These are phyloP conservation scores for Cantharis rufa DNA, from an alignment of 2,888 invertebrate genomes.

Conservation along the genomic window DNA sequence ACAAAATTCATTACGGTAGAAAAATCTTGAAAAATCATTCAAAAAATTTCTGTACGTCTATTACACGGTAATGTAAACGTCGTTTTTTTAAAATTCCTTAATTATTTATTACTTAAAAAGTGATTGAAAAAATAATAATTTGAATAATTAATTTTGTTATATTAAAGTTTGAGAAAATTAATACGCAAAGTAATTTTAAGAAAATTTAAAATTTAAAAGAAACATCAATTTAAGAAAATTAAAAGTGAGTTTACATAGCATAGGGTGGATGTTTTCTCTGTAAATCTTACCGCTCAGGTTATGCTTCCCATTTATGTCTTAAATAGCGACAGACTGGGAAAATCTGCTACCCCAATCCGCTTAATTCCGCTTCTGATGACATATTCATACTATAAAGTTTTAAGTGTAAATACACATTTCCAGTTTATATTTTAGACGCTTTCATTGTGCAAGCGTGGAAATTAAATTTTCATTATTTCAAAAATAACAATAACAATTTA, in stretches of 20 bases:
- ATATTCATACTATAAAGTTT: conserved; percentile 7
- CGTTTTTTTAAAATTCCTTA: not conserved
- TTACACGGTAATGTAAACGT: too few relatives aligned
- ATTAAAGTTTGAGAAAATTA: not conserved
- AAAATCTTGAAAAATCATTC: not conserved
- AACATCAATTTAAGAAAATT: not conserved
- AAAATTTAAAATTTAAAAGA: not conserved
- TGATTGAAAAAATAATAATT: not conserved
- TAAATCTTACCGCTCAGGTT: not conserved
- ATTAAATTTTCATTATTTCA: not conserved
- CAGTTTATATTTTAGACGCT: conserved; percentile 4
- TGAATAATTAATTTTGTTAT: not conserved
- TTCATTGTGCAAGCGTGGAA: not conserved
- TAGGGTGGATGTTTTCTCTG: not conserved
- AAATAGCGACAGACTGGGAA: conserved; percentile 1
- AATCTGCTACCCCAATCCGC: conserved; percentile 13
- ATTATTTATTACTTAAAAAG: not conserved
- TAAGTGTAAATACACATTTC: conserved; percentile 5
- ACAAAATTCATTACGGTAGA: not conserved
- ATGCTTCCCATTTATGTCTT: not conserved
- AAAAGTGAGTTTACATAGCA: not conserved
- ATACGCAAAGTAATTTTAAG: not conserved
- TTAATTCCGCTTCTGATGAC: conserved; percentile 20
- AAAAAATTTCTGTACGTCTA: not conserved
- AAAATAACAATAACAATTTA: not conserved